Percentiles rank a stretch among this genome's conserved stretches.
Evolutionary conservation across 2,888 invertebrate genomes (phyloP).

Genomic region (Agriopis aurantiaria): DNA sequence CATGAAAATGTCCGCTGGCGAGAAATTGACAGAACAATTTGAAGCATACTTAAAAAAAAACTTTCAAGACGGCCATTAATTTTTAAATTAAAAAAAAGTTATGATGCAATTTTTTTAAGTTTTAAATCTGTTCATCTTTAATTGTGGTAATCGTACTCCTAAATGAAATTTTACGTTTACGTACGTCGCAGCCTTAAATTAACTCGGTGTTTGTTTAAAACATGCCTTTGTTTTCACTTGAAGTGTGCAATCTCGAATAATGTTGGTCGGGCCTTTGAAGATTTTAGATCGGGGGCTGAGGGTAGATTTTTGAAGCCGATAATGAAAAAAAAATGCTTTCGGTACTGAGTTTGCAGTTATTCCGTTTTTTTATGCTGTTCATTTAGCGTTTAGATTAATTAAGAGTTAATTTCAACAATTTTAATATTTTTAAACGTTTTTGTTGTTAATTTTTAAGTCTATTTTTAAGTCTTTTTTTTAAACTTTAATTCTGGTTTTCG

Average conservation of each 20-base stretch:
- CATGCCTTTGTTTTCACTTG: conserved; percentile 38
- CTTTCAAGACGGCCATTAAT: background rate
- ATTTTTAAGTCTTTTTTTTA: too few relatives aligned
- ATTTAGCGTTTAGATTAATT: too few relatives aligned
- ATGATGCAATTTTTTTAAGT: background rate
- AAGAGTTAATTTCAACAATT: too few relatives aligned
- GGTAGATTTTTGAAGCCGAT: background rate
- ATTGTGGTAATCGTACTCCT: conserved; percentile 5
- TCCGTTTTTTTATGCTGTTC: background rate
- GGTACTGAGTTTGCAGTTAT: too few relatives aligned
- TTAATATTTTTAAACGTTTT: too few relatives aligned
- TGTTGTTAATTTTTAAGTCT: too few relatives aligned
- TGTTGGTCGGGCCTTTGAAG: conserved; percentile 10
- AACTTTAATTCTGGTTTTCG: too few relatives aligned
- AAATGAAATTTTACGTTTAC: conserved; percentile 35
- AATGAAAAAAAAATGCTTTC: too few relatives aligned
- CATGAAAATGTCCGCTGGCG: too few relatives aligned
- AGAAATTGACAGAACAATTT: too few relatives aligned
- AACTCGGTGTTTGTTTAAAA: conserved; percentile 25
- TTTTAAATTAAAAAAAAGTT: background rate
- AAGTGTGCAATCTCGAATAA: conserved; percentile 41
- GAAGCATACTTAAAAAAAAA: too few relatives aligned
- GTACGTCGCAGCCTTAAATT: conserved; percentile 27
- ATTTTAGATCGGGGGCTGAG: conserved; percentile 10
- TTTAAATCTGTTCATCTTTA: background rate